phyloP scores from a whole-genome alignment of 2,888 invertebrate genomes.

The Pyrrhia umbra region DNA sequence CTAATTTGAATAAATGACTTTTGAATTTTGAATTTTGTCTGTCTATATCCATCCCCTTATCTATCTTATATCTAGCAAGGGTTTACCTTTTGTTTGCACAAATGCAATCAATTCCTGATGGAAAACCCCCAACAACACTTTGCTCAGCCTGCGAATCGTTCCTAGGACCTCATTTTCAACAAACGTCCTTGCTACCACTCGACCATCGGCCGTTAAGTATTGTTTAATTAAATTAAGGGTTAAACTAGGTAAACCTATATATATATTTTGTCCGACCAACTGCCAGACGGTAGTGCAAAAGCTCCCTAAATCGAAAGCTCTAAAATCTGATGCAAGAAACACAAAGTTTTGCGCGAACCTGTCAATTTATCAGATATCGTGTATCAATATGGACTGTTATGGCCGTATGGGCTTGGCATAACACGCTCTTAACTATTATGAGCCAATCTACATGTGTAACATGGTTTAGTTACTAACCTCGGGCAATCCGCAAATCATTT shows the following conservation, averaged over 20 bases:
- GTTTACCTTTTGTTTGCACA: too few species aligned
- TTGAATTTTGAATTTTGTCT: too few species aligned
- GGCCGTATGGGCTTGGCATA: slow-evolving; percentile 44
- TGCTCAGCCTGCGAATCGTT: too few species aligned
- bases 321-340: slow-evolving; percentile 57
- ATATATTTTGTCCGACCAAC: neutral
- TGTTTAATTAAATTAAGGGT: too few species aligned
- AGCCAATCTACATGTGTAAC: slow-evolving; percentile 12
- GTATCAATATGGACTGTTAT: slow-evolving; percentile 38
- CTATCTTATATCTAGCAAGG: too few species aligned
- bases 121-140: too few species aligned
- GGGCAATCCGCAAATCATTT: neutral
- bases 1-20: too few species aligned
- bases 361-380: slow-evolving; percentile 44
- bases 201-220: too few species aligned
- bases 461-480: slow-evolving; percentile 1
- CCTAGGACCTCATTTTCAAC: too few species aligned
- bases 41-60: too few species aligned
- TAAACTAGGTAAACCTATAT: neutral
- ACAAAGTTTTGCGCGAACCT: slow-evolving; percentile 43
- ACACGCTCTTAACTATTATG: slow-evolving; percentile 12
- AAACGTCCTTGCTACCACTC: too few species aligned
- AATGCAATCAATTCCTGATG: too few species aligned
- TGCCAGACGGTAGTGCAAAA: slow-evolving; percentile 3
- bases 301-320: slow-evolving; percentile 24